These are phyloP conservation scores for Hycleus cichorii DNA, from an alignment of 1,140 invertebrate genomes.

Conservation along the genomic window DNA sequence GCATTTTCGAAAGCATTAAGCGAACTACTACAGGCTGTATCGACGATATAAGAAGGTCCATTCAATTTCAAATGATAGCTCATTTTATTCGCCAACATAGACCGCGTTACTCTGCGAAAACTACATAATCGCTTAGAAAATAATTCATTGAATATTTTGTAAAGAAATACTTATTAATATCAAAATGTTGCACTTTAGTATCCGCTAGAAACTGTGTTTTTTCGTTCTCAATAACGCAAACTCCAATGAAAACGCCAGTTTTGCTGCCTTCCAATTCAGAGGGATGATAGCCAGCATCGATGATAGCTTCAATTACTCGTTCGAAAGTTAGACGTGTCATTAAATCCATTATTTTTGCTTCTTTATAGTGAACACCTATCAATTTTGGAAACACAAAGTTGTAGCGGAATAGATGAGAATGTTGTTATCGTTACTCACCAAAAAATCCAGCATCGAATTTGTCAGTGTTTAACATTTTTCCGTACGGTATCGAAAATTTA, in stretches of 20 bases:
- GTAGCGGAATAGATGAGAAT: too few relatives aligned
- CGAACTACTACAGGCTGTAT: slow-evolving; percentile 87
- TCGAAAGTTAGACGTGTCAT: slow-evolving; percentile 79
- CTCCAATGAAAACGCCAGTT: slow-evolving; percentile 73
- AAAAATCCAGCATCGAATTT: slow-evolving; percentile 82
- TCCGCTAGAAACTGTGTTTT: neutral
- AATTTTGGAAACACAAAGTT: too few relatives aligned
- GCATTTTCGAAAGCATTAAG: slow-evolving; percentile 79
- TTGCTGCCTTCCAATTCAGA: slow-evolving; percentile 56
- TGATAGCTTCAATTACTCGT: slow-evolving; percentile 73
- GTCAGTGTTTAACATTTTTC: slow-evolving; percentile 68
- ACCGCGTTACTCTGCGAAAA: neutral
- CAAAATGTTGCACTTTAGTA: too few relatives aligned
- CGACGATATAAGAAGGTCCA: slow-evolving; percentile 75
- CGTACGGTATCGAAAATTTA: slow-evolving; percentile 62
- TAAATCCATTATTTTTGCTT: slow-evolving; percentile 81
- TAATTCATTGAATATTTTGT: neutral
- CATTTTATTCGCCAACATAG: slow-evolving; percentile 80
- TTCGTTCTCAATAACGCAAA: slow-evolving; percentile 40
- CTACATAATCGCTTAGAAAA: neutral
- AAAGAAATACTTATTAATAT: too few relatives aligned
- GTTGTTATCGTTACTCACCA: slow-evolving; percentile 35
- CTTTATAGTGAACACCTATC: slow-evolving; percentile 57
- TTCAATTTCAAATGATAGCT: slow-evolving; percentile 65
- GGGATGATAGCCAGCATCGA: slow-evolving; percentile 69